Base-by-base conservation (phyloP, 2,888 invertebrate species). In the Laothoe populi region DNA sequence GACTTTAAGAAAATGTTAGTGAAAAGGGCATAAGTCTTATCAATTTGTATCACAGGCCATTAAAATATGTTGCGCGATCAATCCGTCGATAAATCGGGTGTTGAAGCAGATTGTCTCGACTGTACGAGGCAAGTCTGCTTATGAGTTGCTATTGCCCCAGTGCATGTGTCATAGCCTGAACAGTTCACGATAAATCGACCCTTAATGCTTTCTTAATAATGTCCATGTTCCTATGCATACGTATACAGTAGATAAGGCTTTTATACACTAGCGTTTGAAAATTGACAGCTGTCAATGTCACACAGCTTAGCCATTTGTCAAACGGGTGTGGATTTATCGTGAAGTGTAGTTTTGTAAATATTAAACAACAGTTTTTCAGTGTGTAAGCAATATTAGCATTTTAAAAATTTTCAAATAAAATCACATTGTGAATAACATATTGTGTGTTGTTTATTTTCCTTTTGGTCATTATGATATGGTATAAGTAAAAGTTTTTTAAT, bases 381-480 rank as follows among this genome's bases (percentile, higher is more conserved):
- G 85, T 86, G 84, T 86, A 86, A 87, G 84, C 88, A 87, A 88
- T 87, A 86, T 80, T 87, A 87, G 86, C 80, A 82, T 86, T 81
- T 82, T 83, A 87, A 85, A 60, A 48, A 84, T 83, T 87, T 85
- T 81, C 76, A 83, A 87, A 84, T 82, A 85, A 87, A 84, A 84
- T 74, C 84, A 84, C 84, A 79, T 79, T 87, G 86, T 87, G 82
- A 85, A 86, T 85, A 86, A 86, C 74, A 77, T 73, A 69, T 69
- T 68, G 64, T 69, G 70, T 73, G 69, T 71, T 73, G 71, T 67
- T 71, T 66, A 60, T 67, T 53, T 19, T 23, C 13, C 4, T 11
- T 23, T 46, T 46, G 0, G 8, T 4, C 4, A 11, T 23, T 11
- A 21, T 7, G 21, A 23, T 46, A 23, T 46, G 11, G 10, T 45